phyloP scores from a whole-genome alignment of 2,888 invertebrate species.

The Apotomis turbidana region DNA sequence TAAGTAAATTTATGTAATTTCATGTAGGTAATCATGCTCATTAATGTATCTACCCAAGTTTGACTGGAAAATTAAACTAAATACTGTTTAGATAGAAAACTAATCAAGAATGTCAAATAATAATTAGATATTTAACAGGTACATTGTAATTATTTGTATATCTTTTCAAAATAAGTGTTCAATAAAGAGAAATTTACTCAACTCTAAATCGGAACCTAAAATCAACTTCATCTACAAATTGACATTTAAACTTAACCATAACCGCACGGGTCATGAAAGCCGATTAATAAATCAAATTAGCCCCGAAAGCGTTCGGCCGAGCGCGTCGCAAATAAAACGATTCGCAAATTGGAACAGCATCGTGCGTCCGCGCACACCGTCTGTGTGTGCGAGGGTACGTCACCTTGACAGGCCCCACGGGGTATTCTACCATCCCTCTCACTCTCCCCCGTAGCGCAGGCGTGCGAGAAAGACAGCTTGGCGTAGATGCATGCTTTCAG shows the following conservation, averaged over 20 bases:
- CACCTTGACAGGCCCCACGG: conserved; percentile 78
- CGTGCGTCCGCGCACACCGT: conserved; percentile 56
- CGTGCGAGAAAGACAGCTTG: conserved; percentile 61
- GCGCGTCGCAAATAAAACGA: conserved; percentile 48
- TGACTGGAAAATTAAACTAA: too few relatives aligned
- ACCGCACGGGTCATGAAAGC: conserved; percentile 10
- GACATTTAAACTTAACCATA: conserved; percentile 3
- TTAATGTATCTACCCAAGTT: too few relatives aligned
- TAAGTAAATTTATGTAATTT: too few relatives aligned
- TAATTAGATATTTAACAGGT: too few relatives aligned
- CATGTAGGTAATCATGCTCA: too few relatives aligned
- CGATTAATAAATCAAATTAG: conserved; percentile 33
- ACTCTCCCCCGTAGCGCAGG: conserved; percentile 59
- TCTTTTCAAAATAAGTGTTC: too few relatives aligned
- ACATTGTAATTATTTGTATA: too few relatives aligned
- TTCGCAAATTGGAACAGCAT: conserved; percentile 56
- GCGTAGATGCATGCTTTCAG: conserved; percentile 81
- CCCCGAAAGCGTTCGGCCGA: conserved; percentile 24
- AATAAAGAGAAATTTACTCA: too few relatives aligned
- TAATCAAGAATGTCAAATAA: too few relatives aligned
- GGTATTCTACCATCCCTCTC: conserved; percentile 65
- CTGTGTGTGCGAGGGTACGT: conserved; percentile 70
- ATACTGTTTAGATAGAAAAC: too few relatives aligned
- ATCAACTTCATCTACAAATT: neutral
- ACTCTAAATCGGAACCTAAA: neutral